Evolutionary conservation across 2,888 invertebrate genomes (phyloP).

Genomic region (Drosophila trichaetosa): DNA sequence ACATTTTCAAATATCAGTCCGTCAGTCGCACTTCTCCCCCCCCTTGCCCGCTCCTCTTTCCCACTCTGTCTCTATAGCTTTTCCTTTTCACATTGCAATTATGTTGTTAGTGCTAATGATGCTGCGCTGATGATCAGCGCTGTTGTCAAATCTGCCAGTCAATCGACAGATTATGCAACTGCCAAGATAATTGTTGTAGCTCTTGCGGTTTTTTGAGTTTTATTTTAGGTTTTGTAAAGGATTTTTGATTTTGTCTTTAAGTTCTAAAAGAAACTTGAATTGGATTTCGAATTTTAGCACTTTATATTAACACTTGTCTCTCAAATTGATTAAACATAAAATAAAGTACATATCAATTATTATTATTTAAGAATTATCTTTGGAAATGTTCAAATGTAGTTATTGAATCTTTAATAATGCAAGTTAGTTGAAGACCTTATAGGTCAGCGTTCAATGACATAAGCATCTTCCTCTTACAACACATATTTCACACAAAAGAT

Average conservation of each 20-base stretch:
- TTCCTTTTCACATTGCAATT: constrained; percentile 67
- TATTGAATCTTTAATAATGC: not conserved
- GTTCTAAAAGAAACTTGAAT: not conserved
- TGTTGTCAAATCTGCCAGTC: constrained; percentile 50
- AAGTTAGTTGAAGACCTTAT: constrained; percentile 5
- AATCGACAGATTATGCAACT: constrained; percentile 59
- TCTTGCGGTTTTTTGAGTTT: not conserved
- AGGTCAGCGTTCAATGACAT: constrained; percentile 29
- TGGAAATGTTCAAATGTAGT: not conserved
- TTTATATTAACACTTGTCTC: not conserved
- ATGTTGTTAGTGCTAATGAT: constrained; percentile 71
- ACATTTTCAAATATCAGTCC: constrained; percentile 41
- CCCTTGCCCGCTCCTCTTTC: not conserved
- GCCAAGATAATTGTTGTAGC: constrained; percentile 22
- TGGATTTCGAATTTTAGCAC: not conserved
- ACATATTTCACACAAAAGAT: constrained; percentile 39
- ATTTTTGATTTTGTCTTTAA: not conserved
- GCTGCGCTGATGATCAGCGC: constrained; percentile 58
- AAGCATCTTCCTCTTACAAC: constrained; percentile 7
- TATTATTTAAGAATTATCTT: not conserved
- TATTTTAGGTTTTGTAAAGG: not conserved
- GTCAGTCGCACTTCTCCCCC: constrained; percentile 1
- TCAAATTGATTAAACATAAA: not conserved
- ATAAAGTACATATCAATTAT: not conserved
- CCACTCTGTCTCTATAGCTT: constrained; percentile 13